These are phyloP conservation scores for Nibea albiflora DNA, from an alignment of 2,113 vertebrate genomes.

Conservation along the genomic window DNA sequence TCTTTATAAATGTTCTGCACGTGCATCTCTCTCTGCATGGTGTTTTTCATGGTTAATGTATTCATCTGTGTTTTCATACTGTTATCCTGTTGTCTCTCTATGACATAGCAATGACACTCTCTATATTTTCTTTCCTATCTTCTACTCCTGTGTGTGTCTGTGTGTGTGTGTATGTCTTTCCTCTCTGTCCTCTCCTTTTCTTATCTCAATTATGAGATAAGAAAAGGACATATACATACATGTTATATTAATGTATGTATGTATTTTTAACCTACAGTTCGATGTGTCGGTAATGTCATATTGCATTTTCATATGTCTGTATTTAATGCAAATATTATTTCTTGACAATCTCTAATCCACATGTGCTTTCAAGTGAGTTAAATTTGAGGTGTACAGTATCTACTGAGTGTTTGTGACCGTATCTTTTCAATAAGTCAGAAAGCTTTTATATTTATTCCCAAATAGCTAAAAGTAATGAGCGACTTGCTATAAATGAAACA, in stretches of 20 bases:
- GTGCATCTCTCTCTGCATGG: slow-evolving; percentile 13
- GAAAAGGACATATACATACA: slow-evolving; percentile 20
- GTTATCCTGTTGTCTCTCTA: not conserved
- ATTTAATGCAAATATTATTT: slow-evolving; percentile 48
- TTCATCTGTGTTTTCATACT: slow-evolving; percentile 2
- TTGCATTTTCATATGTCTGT: slow-evolving; percentile 34
- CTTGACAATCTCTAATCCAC: slow-evolving; percentile 39
- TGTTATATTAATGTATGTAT: slow-evolving; percentile 16
- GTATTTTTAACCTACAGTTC: not conserved
- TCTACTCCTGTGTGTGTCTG: not conserved
- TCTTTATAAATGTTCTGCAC: not conserved
- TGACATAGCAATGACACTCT: not conserved
- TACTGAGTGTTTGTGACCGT: not conserved
- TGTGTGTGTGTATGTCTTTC: not conserved
- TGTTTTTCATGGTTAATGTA: slow-evolving; percentile 2
- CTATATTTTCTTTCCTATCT: not conserved
- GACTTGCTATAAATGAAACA: slow-evolving; percentile 24
- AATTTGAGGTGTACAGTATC: not conserved
- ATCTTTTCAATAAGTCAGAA: not conserved
- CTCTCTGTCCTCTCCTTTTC: not conserved
- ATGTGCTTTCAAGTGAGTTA: slow-evolving; percentile 28
- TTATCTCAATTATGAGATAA: not conserved
- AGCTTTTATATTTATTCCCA: not conserved
- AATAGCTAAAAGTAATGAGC: not conserved
- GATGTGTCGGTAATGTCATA: slow-evolving; percentile 25